phyloP scores from a whole-genome alignment of 2,113 vertebrate genomes.

The Spea multiplicata region DNA sequence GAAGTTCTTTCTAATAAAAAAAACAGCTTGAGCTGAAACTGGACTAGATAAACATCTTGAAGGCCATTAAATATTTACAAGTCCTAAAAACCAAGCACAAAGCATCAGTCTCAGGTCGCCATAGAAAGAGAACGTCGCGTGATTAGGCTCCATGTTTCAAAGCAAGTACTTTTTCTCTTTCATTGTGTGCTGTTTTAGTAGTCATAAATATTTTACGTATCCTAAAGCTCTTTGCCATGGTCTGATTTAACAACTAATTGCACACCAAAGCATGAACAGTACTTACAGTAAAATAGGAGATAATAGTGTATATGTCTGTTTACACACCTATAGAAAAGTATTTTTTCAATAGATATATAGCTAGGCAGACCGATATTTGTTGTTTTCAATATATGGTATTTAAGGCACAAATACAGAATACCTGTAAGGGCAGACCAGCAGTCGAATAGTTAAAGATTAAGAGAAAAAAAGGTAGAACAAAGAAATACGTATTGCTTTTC shows the following conservation, averaged over 20 bases:
- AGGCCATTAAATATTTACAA: constrained; percentile 38
- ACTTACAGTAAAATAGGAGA: neutral
- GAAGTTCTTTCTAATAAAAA: constrained; percentile 17
- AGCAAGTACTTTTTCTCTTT: constrained; percentile 33
- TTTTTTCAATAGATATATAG: too few relatives aligned
- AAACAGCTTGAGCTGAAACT: constrained; percentile 27
- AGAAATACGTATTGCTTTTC: too few relatives aligned
- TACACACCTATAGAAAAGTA: too few relatives aligned
- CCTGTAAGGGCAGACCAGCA: too few relatives aligned
- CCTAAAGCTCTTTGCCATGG: constrained; percentile 33
- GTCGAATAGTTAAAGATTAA: too few relatives aligned
- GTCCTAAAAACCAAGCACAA: constrained; percentile 44
- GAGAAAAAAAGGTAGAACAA: too few relatives aligned
- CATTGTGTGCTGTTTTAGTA: constrained; percentile 38
- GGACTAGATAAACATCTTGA: constrained; percentile 35
- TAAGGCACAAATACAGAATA: too few relatives aligned
- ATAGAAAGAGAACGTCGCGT: constrained; percentile 26
- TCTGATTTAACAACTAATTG: constrained; percentile 46
- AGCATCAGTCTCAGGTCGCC: constrained; percentile 36
- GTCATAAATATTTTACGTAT: constrained; percentile 43
- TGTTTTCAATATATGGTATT: too few relatives aligned
- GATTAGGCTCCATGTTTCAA: constrained; percentile 36
- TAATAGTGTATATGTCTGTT: too few relatives aligned
- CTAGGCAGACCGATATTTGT: too few relatives aligned
- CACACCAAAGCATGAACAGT: constrained; percentile 6